These are phyloP conservation scores for Argynnis bischoffii DNA, from an alignment of 2,888 invertebrate species.

Conservation along the genomic window DNA sequence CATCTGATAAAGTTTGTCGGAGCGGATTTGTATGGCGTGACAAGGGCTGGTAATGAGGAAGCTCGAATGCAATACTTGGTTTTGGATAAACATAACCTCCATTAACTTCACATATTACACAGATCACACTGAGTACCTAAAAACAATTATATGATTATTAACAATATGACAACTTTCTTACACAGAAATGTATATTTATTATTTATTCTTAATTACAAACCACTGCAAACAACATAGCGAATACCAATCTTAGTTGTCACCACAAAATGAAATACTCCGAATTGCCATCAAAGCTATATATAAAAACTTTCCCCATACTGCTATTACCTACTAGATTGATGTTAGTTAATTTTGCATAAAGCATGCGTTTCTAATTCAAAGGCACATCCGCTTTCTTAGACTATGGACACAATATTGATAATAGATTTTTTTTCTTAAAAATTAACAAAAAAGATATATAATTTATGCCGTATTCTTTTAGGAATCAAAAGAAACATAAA, in stretches of 20 bases:
- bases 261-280: constrained; percentile 48
- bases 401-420: constrained; percentile 12
- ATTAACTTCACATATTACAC: constrained; percentile 20
- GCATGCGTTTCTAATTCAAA: constrained; percentile 48
- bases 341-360: constrained; percentile 60
- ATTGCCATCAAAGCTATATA: constrained; percentile 54
- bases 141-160: constrained; percentile 21
- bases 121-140: constrained; percentile 31
- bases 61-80: constrained; percentile 35
- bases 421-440: background rate
- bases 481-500: too few species aligned
- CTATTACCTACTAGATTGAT: constrained; percentile 42
- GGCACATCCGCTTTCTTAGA: constrained; percentile 46
- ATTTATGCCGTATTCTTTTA: too few species aligned
- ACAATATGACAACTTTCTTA: background rate
- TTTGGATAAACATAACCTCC: constrained; percentile 39
- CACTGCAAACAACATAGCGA: constrained; percentile 50
- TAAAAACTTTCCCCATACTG: constrained; percentile 61
- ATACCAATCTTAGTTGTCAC: constrained; percentile 41
- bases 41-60: constrained; percentile 21
- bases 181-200: background rate
- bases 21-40: background rate
- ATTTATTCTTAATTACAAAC: constrained; percentile 47
- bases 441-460: too few species aligned
- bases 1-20: background rate